Evolutionary conservation across 2,888 invertebrate genomes (phyloP).

Genomic region (Dusona sp.): DNA sequence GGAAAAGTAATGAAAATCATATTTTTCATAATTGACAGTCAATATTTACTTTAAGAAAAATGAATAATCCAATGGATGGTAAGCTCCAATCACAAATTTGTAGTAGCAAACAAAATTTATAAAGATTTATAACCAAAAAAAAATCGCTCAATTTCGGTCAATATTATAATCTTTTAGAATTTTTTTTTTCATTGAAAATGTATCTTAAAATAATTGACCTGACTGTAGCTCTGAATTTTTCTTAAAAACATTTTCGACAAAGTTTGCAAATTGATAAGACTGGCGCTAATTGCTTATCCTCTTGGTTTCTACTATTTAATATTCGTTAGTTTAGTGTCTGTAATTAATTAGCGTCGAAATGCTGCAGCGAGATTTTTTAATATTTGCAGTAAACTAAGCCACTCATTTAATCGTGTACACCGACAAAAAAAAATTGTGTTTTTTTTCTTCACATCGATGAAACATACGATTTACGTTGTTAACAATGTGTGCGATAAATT

Average conservation of each 20-base stretch:
- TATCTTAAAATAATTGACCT: slow-evolving; percentile 2
- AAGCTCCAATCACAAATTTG: neutral
- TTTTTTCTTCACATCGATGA: slow-evolving; percentile 25
- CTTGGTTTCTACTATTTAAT: slow-evolving; percentile 38
- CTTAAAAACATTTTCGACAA: neutral
- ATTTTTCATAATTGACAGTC: neutral
- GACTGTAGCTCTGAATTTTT: slow-evolving; percentile 26
- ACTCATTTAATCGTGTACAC: slow-evolving; percentile 23
- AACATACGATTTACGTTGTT: slow-evolving; percentile 41
- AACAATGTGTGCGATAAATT: slow-evolving; percentile 61
- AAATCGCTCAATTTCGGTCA: neutral
- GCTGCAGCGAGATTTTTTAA: neutral
- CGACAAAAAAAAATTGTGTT: slow-evolving; percentile 18
- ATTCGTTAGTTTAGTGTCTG: slow-evolving; percentile 17
- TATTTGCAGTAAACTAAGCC: slow-evolving; percentile 28
- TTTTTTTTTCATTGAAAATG: neutral
- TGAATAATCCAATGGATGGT: neutral
- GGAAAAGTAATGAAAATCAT: neutral
- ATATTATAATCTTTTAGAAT: neutral
- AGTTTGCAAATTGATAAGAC: slow-evolving; percentile 29
- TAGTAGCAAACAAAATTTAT: neutral
- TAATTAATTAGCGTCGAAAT: slow-evolving; percentile 1
- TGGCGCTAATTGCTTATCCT: slow-evolving; percentile 45
- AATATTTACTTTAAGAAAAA: neutral
- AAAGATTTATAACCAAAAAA: neutral